Evolutionary conservation across 1,140 invertebrate species (phyloP).

Genomic region (Rhagoletis zephyria): DNA sequence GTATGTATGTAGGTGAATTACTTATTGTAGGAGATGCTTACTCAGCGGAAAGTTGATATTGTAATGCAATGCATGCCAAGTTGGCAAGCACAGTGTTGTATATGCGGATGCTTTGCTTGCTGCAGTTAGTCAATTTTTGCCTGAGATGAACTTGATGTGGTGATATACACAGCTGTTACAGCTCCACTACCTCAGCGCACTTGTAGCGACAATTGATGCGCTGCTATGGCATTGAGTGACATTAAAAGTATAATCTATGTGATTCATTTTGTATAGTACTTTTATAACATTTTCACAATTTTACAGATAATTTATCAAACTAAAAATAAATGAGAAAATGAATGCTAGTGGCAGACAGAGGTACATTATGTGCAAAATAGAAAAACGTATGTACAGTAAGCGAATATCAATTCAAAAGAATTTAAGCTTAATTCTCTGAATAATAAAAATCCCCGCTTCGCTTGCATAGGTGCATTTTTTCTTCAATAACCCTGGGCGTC

Average conservation of each 20-base stretch:
- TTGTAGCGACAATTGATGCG: background rate
- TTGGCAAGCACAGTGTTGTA: background rate
- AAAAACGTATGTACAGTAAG: too few relatives aligned
- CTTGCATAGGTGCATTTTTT: too few relatives aligned
- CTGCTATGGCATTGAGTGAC: background rate
- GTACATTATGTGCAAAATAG: too few relatives aligned
- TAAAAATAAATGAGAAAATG: background rate
- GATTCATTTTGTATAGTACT: background rate
- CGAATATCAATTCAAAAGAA: too few relatives aligned
- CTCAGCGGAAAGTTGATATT: background rate
- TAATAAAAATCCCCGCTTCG: too few relatives aligned
- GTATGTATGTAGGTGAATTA: too few relatives aligned
- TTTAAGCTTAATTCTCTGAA: too few relatives aligned
- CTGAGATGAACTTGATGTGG: background rate
- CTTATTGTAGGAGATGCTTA: background rate
- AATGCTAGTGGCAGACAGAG: background rate
- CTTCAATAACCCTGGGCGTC: too few relatives aligned
- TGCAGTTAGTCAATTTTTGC: too few relatives aligned
- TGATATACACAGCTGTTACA: background rate
- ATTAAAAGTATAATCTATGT: background rate
- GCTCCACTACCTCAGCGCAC: background rate
- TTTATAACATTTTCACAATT: background rate
- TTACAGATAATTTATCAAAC: slow-evolving; percentile 6
- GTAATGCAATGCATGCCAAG: background rate
- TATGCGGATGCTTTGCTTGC: background rate